phyloP scores from a whole-genome alignment of 2,797 vertebrate species.

The Dermochelys coriacea region DNA sequence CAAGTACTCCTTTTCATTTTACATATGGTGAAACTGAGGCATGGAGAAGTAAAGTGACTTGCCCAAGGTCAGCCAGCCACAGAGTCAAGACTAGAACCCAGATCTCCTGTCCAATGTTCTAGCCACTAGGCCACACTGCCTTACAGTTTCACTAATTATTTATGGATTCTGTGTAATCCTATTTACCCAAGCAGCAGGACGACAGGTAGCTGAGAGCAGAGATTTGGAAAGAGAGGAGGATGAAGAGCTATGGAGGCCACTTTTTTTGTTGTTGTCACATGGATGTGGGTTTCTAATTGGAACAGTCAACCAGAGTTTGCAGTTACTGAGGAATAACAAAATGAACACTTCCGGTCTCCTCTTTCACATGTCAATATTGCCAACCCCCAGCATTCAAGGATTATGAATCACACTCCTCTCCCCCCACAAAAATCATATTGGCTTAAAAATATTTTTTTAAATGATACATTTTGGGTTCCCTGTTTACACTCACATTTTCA shows the following conservation, averaged over 20 bases:
- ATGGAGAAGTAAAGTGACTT: background rate
- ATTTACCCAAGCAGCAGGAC: background rate
- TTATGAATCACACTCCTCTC: background rate
- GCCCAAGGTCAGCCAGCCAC: background rate
- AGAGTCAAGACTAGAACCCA: background rate
- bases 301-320: rapidly evolving
- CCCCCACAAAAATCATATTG: background rate
- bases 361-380: background rate
- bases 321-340: background rate
- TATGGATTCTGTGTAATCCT: background rate
- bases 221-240: background rate
- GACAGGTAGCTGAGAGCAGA: background rate
- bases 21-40: background rate
- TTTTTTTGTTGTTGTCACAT: background rate
- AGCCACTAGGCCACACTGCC: background rate
- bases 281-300: background rate
- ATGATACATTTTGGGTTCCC: background rate
- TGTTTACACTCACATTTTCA: background rate
- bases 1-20: no score
- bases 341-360: background rate
- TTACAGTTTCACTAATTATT: background rate
- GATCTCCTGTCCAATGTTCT: background rate
- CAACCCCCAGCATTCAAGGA: background rate
- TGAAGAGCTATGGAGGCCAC: background rate
- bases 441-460: background rate